Evolutionary conservation across 1,140 invertebrate species (phyloP), one percentile per base, ranked within the genome.

Genomic region (Orius insidiosus): DNA sequence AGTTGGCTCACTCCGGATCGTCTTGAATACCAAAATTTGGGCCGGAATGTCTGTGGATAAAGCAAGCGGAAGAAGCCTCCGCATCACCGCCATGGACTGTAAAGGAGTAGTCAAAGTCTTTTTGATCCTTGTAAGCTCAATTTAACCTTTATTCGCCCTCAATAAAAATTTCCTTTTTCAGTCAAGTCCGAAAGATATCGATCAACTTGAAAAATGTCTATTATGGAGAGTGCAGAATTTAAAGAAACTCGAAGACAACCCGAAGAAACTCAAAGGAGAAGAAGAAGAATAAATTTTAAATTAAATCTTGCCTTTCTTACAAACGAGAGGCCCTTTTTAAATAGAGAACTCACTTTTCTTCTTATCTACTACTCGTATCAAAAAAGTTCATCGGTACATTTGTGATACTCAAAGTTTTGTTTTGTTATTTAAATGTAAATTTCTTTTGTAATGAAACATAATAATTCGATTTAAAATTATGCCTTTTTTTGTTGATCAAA

Each of bases 11-110:
- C 72, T 93, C 45, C 72, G 87, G 50, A 74, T 96, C 42, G 76
- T 94, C 55, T 67, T 97, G 10, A 97, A 96, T 62, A 93, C 90
- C 18, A 93, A 93, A 71, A 72, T 88, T 34, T 95, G 87, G 85
- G 71, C 82, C 3, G 89, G 80, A 35, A 96, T 96, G 90, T 78
- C 80, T 5, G 77, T 85, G 2, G 85, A 94, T 56, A 71, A 76
- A 50, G 80, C 87, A 1, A 86, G 80, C 58, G 70, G 72, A 38
- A 94, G 92, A 67, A 89, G 83, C 52, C 68, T 95, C 8, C 69
- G 87, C 39, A 68, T 95, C 48, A 94, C 88, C 1, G 92, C 86
- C 1, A 78, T 85, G 57, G 87, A 94, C 58, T 72, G 75, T 11
- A 76, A 79, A 48, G 81, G 80, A 47, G 75, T 79, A 48, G 71